phyloP scores from a whole-genome alignment of 1,140 invertebrate species.

The Chionoecetes opilio region DNA sequence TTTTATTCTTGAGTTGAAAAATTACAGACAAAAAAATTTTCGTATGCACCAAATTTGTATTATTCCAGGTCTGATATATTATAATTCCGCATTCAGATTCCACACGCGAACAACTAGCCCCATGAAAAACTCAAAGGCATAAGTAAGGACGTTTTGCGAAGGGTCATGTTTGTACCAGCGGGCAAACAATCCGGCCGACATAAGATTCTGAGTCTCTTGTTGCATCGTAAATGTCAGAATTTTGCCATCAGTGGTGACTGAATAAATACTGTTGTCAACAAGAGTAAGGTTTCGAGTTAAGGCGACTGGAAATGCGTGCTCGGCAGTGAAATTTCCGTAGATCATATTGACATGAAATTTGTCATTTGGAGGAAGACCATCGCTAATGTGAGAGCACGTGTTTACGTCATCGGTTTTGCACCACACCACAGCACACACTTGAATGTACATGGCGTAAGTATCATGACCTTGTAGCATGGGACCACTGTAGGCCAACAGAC shows the following conservation, averaged over 20 bases:
- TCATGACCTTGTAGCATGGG: not conserved
- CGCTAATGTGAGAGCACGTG: conserved; percentile 59
- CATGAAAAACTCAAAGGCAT: too few species aligned
- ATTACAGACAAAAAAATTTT: too few species aligned
- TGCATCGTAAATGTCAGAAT: conserved; percentile 16
- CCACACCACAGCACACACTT: conserved; percentile 76
- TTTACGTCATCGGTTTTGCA: conserved; percentile 63
- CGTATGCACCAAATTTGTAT: too few species aligned
- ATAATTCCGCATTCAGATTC: too few species aligned
- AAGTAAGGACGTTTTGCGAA: not conserved
- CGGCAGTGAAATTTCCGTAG: conserved; percentile 44
- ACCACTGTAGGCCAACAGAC: conserved; percentile 76
- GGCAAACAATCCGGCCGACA: conserved; percentile 52
- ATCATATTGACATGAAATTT: conserved; percentile 65
- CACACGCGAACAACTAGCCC: too few species aligned
- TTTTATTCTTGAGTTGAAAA: too few species aligned
- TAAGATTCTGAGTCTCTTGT: not conserved
- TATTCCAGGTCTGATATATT: too few species aligned
- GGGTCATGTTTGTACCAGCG: conserved; percentile 74
- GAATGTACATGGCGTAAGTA: conserved; percentile 57
- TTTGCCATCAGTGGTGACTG: not conserved
- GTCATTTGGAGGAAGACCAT: conserved; percentile 55
- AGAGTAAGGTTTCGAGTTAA: conserved; percentile 64
- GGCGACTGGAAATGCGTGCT: conserved; percentile 36
- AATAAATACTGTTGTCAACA: conserved; percentile 58